Conservation (phyloP, 1,140 invertebrate species). For the Antheraea pernyi region DNA sequence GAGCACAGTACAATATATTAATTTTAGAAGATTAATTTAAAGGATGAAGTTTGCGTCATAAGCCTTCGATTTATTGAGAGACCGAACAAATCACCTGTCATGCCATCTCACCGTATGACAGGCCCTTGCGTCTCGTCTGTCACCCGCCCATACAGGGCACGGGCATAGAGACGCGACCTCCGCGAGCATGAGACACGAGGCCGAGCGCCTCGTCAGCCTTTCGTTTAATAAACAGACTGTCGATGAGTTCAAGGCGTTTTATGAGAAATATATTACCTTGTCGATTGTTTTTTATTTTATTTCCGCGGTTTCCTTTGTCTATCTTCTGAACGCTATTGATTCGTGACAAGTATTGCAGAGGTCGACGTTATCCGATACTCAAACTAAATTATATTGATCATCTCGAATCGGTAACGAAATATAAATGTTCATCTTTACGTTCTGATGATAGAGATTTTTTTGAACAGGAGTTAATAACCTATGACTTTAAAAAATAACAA, state of each 20-base stretch:
- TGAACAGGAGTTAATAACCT: neutral
- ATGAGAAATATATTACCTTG: slow-evolving; percentile 18
- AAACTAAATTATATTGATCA: too few species aligned
- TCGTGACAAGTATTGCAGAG: too few species aligned
- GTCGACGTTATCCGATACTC: too few species aligned
- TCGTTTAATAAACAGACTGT: slow-evolving; percentile 33
- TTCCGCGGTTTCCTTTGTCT: slow-evolving; percentile 17
- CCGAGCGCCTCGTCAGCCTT: slow-evolving; percentile 35
- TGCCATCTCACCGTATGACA: neutral
- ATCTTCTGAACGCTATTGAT: neutral
- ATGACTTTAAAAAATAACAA: too few species aligned
- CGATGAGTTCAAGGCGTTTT: slow-evolving; percentile 29
- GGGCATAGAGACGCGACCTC: slow-evolving; percentile 55
- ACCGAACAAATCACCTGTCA: slow-evolving; percentile 2
- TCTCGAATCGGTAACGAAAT: too few species aligned
- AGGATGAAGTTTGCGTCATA: neutral
- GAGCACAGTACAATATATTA: too few species aligned
- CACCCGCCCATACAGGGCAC: slow-evolving; percentile 55
- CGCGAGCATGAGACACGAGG: slow-evolving; percentile 44
- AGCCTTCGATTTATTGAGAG: slow-evolving; percentile 7
- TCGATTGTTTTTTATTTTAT: slow-evolving; percentile 27
- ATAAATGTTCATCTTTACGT: slow-evolving; percentile 4
- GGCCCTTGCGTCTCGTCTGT: slow-evolving; percentile 35
- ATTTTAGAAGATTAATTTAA: neutral
- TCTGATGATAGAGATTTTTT: slow-evolving; percentile 10